These are phyloP conservation scores for Acanthiza pusilla DNA, from an alignment of 2,797 vertebrate species.

Conservation along the genomic window DNA sequence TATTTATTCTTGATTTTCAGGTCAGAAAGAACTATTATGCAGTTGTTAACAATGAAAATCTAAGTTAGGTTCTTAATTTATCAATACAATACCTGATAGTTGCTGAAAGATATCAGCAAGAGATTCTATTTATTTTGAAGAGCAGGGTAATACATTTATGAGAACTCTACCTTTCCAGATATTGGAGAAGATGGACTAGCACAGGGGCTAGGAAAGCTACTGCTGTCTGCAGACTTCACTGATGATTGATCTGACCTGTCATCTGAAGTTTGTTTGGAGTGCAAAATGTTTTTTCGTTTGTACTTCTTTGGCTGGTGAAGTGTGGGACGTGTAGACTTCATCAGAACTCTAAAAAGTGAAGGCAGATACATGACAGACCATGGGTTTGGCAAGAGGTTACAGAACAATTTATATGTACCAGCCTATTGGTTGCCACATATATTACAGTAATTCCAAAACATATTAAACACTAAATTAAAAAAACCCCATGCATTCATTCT, in stretches of 20 bases:
- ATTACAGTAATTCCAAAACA: neutral
- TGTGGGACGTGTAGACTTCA: conserved; percentile 58
- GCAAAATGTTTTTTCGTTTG: conserved; percentile 68
- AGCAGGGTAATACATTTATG: neutral
- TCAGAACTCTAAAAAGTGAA: conserved; percentile 57
- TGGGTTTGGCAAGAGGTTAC: neutral
- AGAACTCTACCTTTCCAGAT: conserved; percentile 79
- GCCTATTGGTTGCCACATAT: neutral
- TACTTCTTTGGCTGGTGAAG: conserved; percentile 67
- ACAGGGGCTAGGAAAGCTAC: conserved; percentile 72
- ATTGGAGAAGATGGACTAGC: conserved; percentile 70
- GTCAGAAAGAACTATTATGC: neutral
- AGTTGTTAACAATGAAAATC: neutral
- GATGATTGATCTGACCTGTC: conserved; percentile 74
- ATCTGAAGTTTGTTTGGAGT: conserved; percentile 67
- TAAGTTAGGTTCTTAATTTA: neutral
- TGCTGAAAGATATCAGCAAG: neutral
- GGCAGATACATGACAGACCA: neutral
- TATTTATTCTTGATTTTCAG: neutral
- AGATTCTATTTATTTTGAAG: neutral
- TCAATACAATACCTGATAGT: neutral
- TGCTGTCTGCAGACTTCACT: conserved; percentile 73
- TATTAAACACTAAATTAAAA: neutral
- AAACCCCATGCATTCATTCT: neutral
- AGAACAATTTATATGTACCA: neutral